These are phyloP conservation scores for Glaucopsyche alexis DNA, from an alignment of 2,888 invertebrate genomes.

Conservation along the genomic window DNA sequence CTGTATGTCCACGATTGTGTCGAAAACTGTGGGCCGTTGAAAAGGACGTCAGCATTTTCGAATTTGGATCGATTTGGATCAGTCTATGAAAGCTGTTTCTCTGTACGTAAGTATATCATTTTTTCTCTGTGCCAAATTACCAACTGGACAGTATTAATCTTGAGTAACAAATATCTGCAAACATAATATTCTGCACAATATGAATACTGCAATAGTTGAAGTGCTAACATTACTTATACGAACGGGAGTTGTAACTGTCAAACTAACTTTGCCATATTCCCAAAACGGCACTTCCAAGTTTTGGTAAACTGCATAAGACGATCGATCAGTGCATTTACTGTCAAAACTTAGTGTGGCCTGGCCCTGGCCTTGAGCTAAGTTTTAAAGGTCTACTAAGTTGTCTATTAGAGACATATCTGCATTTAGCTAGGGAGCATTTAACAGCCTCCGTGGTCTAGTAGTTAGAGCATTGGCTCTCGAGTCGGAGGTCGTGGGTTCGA, in stretches of 20 bases:
- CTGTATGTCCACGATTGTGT: no score
- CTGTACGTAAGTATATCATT: no score
- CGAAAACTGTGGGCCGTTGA: no score
- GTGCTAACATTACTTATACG: background rate
- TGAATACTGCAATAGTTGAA: background rate
- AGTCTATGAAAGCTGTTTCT: no score
- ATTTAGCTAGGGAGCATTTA: background rate
- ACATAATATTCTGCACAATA: background rate
- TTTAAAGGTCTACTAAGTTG: background rate
- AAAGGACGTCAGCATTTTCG: no score
- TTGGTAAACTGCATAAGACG: background rate
- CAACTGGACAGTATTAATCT: no score
- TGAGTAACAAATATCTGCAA: background rate
- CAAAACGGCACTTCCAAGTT: background rate
- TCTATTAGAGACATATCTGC: background rate
- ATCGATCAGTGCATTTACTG: slow-evolving; percentile 4
- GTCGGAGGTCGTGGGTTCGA: no score
- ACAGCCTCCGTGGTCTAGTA: no score
- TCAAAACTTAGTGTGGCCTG: slow-evolving; percentile 4
- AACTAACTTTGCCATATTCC: slow-evolving; percentile 8
- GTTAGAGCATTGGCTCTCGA: no score
- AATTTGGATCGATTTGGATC: no score
- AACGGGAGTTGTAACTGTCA: background rate
- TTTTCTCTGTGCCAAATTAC: no score
- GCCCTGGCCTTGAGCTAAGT: background rate